Evolutionary conservation across 2,113 vertebrate genomes (phyloP).

Genomic region (Ciconia maguari): DNA sequence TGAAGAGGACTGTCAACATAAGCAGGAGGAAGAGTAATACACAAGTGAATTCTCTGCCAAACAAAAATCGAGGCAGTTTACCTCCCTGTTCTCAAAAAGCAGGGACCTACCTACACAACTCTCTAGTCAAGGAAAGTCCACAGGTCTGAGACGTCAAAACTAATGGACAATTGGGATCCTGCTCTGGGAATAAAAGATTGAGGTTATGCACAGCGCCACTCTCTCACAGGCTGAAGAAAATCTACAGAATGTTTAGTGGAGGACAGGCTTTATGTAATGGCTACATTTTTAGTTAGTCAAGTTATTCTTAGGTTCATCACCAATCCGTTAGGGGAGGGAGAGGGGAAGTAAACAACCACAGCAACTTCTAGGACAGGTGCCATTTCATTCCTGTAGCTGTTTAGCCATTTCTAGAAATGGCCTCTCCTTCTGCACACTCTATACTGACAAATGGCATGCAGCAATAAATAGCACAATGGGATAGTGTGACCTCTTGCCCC

Average conservation of each 20-base stretch:
- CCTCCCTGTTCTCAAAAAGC: background rate
- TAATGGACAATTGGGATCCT: background rate
- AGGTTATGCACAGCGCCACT: background rate
- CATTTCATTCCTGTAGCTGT: slow-evolving; percentile 43
- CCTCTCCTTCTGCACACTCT: background rate
- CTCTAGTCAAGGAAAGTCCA: background rate
- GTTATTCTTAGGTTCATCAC: slow-evolving; percentile 42
- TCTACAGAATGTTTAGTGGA: background rate
- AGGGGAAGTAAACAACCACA: slow-evolving; percentile 46
- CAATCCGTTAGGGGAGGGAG: background rate
- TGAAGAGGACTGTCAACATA: background rate
- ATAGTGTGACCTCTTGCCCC: slow-evolving; percentile 6
- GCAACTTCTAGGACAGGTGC: background rate
- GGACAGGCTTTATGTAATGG: slow-evolving; percentile 23
- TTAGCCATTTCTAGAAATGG: slow-evolving; percentile 58
- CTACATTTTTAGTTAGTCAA: slow-evolving; percentile 14
- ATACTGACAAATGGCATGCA: background rate
- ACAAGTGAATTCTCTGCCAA: background rate
- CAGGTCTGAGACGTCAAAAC: background rate
- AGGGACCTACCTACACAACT: background rate
- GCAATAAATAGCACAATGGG: slow-evolving; percentile 51
- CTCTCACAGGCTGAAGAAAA: background rate
- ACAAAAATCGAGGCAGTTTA: background rate
- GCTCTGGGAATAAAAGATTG: background rate
- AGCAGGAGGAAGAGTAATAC: background rate